Conservation (phyloP, 2,113 vertebrate species). For the human (Homo sapiens) region DNA sequence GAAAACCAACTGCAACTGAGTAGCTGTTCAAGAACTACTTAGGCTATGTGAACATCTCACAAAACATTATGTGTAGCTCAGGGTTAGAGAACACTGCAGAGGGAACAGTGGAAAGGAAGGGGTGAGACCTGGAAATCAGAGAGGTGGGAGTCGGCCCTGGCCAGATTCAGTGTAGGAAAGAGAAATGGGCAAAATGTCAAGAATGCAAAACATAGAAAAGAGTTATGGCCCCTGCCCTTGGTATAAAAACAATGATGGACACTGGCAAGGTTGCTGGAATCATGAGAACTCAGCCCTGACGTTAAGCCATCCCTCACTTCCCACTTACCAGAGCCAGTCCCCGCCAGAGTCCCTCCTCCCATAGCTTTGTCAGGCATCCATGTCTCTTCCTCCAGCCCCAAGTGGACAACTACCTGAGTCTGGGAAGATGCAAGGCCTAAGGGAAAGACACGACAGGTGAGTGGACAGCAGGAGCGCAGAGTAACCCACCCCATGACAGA, state of each 20-base stretch:
- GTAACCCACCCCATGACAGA: not conserved
- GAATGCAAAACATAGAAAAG: not conserved
- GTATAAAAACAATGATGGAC: not conserved
- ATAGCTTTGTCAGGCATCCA: not conserved
- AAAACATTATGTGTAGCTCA: not conserved
- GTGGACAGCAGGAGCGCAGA: not conserved
- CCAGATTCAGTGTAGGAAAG: not conserved
- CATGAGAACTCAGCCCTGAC: not conserved
- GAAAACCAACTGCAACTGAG: not conserved
- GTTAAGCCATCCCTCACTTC: not conserved
- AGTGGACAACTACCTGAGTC: not conserved
- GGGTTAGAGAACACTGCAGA: not conserved
- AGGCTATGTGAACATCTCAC: not conserved
- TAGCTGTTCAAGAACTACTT: not conserved
- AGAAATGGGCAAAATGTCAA: not conserved
- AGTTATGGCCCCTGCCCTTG: not conserved
- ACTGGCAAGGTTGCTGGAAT: not conserved
- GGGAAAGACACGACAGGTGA: not conserved
- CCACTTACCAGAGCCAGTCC: not conserved
- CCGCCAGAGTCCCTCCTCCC: not conserved
- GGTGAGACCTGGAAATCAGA: not conserved
- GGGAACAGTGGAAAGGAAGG: not conserved
- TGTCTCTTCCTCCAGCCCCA: not conserved
- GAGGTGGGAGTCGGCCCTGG: no score
- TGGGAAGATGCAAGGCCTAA: not conserved